Conservation (phyloP, 1,140 invertebrate genomes). For the Brachionus paranguensis region DNA sequence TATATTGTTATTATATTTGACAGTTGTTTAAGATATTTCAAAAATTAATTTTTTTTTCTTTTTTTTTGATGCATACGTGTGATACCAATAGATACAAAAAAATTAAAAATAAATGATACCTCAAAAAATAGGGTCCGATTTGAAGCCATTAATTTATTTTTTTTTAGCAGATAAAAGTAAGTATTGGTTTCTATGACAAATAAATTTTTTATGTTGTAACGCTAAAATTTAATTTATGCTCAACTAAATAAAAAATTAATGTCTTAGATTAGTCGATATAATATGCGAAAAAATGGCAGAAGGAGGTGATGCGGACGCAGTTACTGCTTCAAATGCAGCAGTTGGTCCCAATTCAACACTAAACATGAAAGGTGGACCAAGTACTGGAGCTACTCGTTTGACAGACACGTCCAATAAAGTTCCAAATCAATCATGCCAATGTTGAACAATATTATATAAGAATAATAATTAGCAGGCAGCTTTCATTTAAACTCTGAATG, state of each 20-base stretch:
- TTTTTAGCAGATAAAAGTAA: not conserved
- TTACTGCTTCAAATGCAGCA: not conserved
- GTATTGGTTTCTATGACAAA: not conserved
- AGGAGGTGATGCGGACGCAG: not conserved
- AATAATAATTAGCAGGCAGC: too few relatives aligned
- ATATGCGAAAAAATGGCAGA: slow-evolving; percentile 40
- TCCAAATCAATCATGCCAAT: slow-evolving; percentile 34
- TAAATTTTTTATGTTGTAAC: not conserved
- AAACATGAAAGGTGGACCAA: slow-evolving; percentile 6
- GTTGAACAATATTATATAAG: not conserved
- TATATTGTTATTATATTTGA: too few relatives aligned
- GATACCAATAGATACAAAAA: too few relatives aligned
- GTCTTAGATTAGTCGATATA: slow-evolving; percentile 36
- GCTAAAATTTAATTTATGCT: not conserved
- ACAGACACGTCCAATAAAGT: not conserved
- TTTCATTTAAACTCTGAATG: not conserved
- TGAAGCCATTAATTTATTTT: not conserved
- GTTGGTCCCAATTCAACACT: not conserved
- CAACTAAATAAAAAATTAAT: not conserved
- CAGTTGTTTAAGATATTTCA: too few relatives aligned
- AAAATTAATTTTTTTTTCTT: too few relatives aligned
- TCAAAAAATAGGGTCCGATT: too few relatives aligned
- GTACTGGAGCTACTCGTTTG: slow-evolving; percentile 1
- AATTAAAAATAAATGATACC: too few relatives aligned
- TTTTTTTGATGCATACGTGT: too few relatives aligned